phyloP scores from a whole-genome alignment of 2,888 invertebrate species.

The Lomographa bimaculata region DNA sequence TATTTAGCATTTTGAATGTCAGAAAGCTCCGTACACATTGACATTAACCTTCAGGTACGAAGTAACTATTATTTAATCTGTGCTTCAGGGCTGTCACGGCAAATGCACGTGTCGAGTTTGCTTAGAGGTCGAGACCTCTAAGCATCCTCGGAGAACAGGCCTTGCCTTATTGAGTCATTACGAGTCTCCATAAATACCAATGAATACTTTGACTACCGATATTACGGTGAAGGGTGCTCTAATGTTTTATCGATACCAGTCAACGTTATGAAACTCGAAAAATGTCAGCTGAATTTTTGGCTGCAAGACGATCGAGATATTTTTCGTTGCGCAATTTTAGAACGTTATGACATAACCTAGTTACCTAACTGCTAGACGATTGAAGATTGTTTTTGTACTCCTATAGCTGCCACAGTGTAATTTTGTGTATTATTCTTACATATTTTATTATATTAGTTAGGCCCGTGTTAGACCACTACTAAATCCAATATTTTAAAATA shows the following conservation, averaged over 20 bases:
- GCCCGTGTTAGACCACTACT: too few relatives aligned
- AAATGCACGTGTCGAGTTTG: conserved; percentile 17
- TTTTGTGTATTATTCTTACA: too few relatives aligned
- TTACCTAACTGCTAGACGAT: not conserved
- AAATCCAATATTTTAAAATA: too few relatives aligned
- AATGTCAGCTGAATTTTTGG: conserved; percentile 12
- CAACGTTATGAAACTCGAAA: conserved; percentile 15
- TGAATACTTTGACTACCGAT: conserved; percentile 31
- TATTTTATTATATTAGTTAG: too few relatives aligned
- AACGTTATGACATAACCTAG: not conserved
- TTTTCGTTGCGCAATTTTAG: conserved; percentile 5
- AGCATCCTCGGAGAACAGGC: conserved; percentile 20
- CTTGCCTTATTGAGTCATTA: conserved; percentile 35
- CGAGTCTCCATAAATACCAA: conserved; percentile 33
- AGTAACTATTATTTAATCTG: too few relatives aligned
- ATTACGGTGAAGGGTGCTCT: conserved; percentile 27
- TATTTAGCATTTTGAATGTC: conserved; percentile 8
- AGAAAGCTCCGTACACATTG: conserved; percentile 8
- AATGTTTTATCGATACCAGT: conserved; percentile 32
- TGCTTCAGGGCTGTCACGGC: conserved; percentile 27
- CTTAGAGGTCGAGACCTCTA: conserved; percentile 25
- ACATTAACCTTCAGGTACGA: conserved; percentile 31
- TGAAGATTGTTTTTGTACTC: too few relatives aligned
- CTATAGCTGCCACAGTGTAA: too few relatives aligned
- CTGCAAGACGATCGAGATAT: conserved; percentile 7